Evolutionary conservation across 2,113 vertebrate species (phyloP), one percentile per base, ranked within the genome.

Genomic region (Tamias sibiricus): DNA sequence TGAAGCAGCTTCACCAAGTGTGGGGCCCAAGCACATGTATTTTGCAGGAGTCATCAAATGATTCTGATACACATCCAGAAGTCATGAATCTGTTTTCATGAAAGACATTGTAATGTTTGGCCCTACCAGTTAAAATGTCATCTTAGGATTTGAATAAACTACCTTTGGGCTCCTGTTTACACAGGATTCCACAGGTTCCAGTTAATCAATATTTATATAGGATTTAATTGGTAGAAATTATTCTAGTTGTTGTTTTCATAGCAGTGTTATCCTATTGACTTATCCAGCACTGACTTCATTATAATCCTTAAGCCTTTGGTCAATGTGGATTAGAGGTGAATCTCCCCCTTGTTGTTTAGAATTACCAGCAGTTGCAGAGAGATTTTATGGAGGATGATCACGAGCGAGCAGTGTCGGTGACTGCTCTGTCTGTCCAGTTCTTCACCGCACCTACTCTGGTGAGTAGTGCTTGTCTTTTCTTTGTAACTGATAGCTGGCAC

Each of bases 361-460:
- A 99, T 99, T 99, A 99, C 99, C 99, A 99, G 99, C 99, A 99
- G 98, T 99, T 99, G 98, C 99, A 99, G 99, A 99, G 99, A 99
- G 99, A 99, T 99, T 99, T 99, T 99, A 99, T 99, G 99, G 99
- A 99, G 98, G 99, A 99, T 97, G 99, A 99, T 99, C 99, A 99
- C 98, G 99, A 99, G 98, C 99, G 99, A 98, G 99, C 99, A 99
- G 99, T 99, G 98, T 99, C 99, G 98, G 99, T 99, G 99, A 99
- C 99, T 97, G 99, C 99, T 98, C 99, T 99, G 98, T 99, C 99
- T 98, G 99, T 99, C 96, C 99, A 99, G 99, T 99, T 99, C 99
- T 99, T 99, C 99, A 99, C 99, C 82, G 99, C 99, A 96, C 99
- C 99, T 90, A 99, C 99, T 97, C 98, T 99, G 99, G 99, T 99